Percentiles rank a stretch among this genome's conserved stretches.
Conservation (phyloP, 2,113 vertebrate species). For the Thamnaconus septentrionalis region DNA sequence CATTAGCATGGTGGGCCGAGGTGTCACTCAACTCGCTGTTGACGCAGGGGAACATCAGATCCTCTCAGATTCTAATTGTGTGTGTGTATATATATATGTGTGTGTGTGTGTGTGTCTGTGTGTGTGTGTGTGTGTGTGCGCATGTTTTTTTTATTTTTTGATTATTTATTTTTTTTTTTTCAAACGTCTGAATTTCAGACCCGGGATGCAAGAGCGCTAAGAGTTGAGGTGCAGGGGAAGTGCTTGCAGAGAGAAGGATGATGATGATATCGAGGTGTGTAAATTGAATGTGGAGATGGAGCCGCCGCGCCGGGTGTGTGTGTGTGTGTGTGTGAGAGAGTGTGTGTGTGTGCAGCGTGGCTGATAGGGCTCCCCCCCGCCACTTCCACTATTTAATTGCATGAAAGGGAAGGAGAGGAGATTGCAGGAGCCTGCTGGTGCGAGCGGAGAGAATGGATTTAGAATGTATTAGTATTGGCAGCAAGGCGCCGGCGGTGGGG, state of each 20-base stretch:
- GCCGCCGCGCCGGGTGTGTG: constrained; percentile 10
- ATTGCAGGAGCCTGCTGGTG: constrained; percentile 74
- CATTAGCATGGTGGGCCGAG: constrained; percentile 42
- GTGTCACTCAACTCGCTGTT: constrained; percentile 57
- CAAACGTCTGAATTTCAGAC: constrained; percentile 68
- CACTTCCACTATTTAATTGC: constrained; percentile 80
- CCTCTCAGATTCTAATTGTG: constrained; percentile 70
- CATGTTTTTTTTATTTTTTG: too few relatives aligned
- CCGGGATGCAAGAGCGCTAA: constrained; percentile 54
- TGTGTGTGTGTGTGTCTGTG: too few relatives aligned
- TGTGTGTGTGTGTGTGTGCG: too few relatives aligned
- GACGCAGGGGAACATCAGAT: constrained; percentile 55
- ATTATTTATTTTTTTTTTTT: constrained; percentile 31
- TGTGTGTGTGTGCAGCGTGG: constrained; percentile 67
- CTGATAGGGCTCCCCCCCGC: constrained; percentile 77
- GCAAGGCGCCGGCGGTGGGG: constrained; percentile 71
- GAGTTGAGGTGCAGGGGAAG: constrained; percentile 57
- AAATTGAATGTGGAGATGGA: constrained; percentile 75
- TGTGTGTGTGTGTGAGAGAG: not conserved
- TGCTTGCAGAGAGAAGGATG: constrained; percentile 72
- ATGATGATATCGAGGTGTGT: constrained; percentile 77
- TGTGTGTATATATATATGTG: constrained; percentile 12
- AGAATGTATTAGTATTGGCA: constrained; percentile 80
- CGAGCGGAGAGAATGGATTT: constrained; percentile 79
- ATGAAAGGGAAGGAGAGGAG: constrained; percentile 78